phyloP scores from a whole-genome alignment of 2,888 invertebrate genomes.

The Linnaemya vulpina region DNA sequence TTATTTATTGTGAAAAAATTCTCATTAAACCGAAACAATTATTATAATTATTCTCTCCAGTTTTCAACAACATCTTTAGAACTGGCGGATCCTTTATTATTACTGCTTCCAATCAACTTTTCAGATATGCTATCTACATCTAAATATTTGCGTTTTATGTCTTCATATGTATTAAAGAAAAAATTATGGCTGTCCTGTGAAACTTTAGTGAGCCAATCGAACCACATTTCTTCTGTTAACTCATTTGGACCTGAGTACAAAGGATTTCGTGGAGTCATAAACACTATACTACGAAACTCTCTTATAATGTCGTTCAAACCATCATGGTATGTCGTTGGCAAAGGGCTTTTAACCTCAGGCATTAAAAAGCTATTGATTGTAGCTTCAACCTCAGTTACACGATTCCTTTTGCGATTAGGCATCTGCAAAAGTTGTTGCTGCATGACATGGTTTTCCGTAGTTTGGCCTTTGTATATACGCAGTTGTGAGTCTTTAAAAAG shows the following conservation, averaged over 20 bases:
- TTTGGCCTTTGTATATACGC: conserved; percentile 76
- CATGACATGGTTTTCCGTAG: conserved; percentile 65
- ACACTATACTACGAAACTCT: conserved; percentile 77
- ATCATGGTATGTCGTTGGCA: conserved; percentile 73
- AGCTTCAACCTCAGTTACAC: conserved; percentile 71
- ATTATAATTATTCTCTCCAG: conserved; percentile 71
- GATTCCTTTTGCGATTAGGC: conserved; percentile 74
- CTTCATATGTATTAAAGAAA: conserved; percentile 78
- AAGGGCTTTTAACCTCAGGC: conserved; percentile 75
- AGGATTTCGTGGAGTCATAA: conserved; percentile 78
- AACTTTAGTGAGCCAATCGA: conserved; percentile 75
- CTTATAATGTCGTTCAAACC: conserved; percentile 74
- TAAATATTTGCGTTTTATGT: conserved; percentile 74
- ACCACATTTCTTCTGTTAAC: conserved; percentile 79
- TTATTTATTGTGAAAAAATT: neutral
- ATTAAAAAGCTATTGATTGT: conserved; percentile 76
- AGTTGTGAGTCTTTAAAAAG: conserved; percentile 78
- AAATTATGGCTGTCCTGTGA: conserved; percentile 77
- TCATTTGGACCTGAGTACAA: conserved; percentile 75
- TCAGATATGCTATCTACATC: conserved; percentile 67
- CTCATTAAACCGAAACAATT: too few relatives aligned
- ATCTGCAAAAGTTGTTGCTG: conserved; percentile 57
- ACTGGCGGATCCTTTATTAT: conserved; percentile 19
- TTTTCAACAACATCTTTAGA: conserved; percentile 70
- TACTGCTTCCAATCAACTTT: conserved; percentile 28